Evolutionary conservation across 1,140 invertebrate genomes (phyloP).

Genomic region (Pentalonia nigronervosa): DNA sequence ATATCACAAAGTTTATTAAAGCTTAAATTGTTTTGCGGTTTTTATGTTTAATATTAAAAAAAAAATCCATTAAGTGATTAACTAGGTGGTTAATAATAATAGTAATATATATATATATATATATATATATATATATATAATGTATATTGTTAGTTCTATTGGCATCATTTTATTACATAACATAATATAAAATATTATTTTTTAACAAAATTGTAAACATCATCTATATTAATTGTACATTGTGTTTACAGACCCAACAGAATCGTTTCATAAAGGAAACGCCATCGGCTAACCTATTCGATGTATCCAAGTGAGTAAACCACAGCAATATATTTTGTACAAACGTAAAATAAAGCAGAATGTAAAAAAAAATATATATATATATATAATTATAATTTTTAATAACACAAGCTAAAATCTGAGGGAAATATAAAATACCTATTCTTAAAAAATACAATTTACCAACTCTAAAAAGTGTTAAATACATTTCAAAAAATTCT

Average conservation of each 20-base stretch:
- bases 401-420: neutral
- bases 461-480: too few species aligned
- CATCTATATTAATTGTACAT: neutral
- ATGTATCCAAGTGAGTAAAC: slow-evolving; percentile 31
- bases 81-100: neutral
- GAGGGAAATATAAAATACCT: too few species aligned
- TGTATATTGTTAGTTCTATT: neutral
- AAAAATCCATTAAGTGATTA: neutral
- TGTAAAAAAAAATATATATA: neutral
- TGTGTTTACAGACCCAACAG: slow-evolving; percentile 42
- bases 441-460: too few species aligned
- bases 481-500: too few species aligned
- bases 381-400: neutral
- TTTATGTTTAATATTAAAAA: neutral
- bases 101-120: neutral
- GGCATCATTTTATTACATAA: neutral
- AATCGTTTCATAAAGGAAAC: slow-evolving; percentile 27
- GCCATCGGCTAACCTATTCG: slow-evolving; percentile 37
- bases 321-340: neutral
- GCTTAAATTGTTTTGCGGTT: too few species aligned
- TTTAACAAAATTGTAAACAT: neutral
- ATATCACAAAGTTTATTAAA: neutral
- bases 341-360: neutral
- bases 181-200: neutral
- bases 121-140: neutral